These are phyloP conservation scores for Pholis gunnellus DNA, from an alignment of 2,113 vertebrate genomes.

Conservation along the genomic window DNA sequence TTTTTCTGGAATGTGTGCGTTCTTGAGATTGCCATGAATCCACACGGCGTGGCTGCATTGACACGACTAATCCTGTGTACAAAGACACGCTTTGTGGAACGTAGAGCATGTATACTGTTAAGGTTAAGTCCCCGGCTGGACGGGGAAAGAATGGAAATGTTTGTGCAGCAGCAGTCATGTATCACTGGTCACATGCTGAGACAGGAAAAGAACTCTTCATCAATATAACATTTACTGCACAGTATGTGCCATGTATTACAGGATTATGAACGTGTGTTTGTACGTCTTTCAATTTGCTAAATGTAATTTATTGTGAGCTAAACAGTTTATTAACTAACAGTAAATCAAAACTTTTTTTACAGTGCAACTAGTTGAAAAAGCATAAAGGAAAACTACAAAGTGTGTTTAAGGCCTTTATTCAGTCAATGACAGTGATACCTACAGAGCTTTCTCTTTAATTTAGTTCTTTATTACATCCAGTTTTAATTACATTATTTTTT, in stretches of 20 bases:
- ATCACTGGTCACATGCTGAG: constrained; percentile 16
- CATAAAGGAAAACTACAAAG: background rate
- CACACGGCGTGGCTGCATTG: constrained; percentile 11
- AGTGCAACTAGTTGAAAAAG: background rate
- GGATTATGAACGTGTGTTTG: background rate
- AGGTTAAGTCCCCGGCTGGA: background rate
- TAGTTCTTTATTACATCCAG: background rate
- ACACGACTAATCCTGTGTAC: constrained; percentile 51
- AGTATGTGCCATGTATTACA: background rate
- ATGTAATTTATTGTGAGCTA: background rate
- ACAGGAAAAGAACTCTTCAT: background rate
- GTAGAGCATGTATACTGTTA: constrained; percentile 10
- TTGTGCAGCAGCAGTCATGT: constrained; percentile 28
- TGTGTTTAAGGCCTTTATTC: background rate
- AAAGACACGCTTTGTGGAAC: constrained; percentile 59
- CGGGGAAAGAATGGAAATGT: background rate
- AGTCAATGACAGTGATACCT: background rate
- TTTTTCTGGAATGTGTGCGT: constrained; percentile 17
- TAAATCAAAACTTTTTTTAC: background rate
- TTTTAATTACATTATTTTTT: background rate
- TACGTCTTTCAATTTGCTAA: background rate
- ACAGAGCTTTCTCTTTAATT: background rate
- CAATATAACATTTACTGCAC: background rate
- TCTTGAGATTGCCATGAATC: constrained; percentile 47
- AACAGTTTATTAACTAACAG: background rate